Conservation (phyloP, 2,888 invertebrate genomes). For the Andrena camellia region DNA sequence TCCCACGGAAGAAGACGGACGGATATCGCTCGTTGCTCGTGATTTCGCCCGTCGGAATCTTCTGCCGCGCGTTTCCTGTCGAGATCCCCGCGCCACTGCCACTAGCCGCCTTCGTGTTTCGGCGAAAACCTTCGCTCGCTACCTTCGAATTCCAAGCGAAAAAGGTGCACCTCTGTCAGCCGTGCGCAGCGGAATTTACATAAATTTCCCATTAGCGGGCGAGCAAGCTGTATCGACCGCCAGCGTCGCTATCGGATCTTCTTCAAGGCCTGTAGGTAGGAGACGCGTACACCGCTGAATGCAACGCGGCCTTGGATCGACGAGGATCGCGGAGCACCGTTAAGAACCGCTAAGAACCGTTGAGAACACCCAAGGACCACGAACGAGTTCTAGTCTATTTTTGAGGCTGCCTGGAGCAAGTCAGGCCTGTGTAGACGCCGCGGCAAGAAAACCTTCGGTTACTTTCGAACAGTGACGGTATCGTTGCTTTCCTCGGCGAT, state of each 20-base stretch:
- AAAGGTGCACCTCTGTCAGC: background rate
- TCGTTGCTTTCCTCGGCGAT: background rate
- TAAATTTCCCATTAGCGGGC: conserved; percentile 41
- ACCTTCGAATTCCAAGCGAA: background rate
- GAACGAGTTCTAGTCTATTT: conserved; percentile 55
- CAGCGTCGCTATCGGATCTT: conserved; percentile 43
- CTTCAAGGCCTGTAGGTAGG: conserved; percentile 47
- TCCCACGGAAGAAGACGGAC: conserved; percentile 60
- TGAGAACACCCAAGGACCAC: conserved; percentile 54
- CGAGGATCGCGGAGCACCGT: conserved; percentile 48
- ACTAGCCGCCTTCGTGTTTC: too few relatives aligned
- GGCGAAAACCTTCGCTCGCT: background rate
- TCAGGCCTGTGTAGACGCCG: conserved; percentile 7
- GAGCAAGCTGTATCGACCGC: conserved; percentile 15
- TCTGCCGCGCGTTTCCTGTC: conserved; percentile 17
- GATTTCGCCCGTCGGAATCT: conserved; percentile 62
- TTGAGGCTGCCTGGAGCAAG: conserved; percentile 12
- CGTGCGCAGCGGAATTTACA: conserved; percentile 27
- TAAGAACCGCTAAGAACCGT: conserved; percentile 53
- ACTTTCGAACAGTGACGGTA: background rate
- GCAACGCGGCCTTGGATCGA: conserved; percentile 48
- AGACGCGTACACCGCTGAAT: conserved; percentile 42
- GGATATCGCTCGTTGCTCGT: conserved; percentile 62
- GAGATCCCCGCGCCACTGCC: background rate
- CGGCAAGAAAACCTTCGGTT: background rate